These are phyloP conservation scores for Phoenicopterus ruber DNA, from an alignment of 2,113 vertebrate species.

Conservation along the genomic window DNA sequence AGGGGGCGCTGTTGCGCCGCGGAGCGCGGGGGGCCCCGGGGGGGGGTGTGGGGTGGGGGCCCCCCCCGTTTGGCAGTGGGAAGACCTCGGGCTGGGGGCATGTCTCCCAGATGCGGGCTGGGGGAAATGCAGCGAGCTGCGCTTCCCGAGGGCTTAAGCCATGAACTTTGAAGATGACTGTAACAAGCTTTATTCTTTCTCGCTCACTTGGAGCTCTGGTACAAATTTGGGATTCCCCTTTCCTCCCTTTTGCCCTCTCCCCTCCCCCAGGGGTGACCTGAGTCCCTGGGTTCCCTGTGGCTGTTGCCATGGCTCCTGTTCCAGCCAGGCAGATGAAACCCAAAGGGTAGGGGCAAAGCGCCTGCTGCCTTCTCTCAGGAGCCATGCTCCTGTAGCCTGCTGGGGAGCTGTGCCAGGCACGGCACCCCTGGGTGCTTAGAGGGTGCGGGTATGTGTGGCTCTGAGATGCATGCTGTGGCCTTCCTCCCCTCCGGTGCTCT, in stretches of 20 bases:
- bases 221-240: neutral
- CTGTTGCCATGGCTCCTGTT: neutral
- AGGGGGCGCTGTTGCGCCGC: neutral
- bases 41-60: no score
- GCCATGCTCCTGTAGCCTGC: neutral
- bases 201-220: neutral
- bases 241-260: fast-evolving
- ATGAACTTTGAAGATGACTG: neutral
- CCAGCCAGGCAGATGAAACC: neutral
- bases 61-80: neutral
- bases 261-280: neutral
- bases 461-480: fast-evolving
- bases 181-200: neutral
- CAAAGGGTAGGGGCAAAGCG: neutral
- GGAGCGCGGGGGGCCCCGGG: neutral
- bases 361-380: neutral
- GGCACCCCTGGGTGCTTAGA: neutral
- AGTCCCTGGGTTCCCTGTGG: no score
- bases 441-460: neutral
- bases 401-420: neutral
- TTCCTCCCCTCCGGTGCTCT: fast-evolving
- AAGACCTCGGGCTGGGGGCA: neutral
- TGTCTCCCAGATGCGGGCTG: fast-evolving
- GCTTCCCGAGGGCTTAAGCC: no score
- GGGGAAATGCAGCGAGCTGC: fast-evolving